These are phyloP conservation scores for Cinclus cinclus DNA, from an alignment of 2,113 vertebrate genomes.

Conservation along the genomic window DNA sequence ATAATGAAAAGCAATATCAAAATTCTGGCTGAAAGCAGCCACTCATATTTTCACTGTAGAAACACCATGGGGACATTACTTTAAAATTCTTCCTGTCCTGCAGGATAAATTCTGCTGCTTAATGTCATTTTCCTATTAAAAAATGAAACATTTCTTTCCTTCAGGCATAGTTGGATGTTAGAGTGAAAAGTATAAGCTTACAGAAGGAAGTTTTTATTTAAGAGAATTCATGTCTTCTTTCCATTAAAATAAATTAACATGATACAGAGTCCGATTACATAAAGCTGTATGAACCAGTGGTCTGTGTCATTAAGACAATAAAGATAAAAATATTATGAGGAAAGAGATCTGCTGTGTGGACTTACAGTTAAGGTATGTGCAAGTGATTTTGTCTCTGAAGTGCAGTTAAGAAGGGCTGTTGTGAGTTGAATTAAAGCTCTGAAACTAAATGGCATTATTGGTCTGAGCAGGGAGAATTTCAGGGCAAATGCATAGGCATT, in stretches of 20 bases:
- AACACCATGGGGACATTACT: not conserved
- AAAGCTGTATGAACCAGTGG: not conserved
- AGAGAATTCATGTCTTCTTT: not conserved
- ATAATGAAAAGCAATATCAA: not conserved
- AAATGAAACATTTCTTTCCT: not conserved
- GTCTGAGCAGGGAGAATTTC: not conserved
- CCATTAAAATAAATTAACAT: slow-evolving; percentile 30
- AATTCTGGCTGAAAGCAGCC: not conserved
- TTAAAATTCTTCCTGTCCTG: not conserved
- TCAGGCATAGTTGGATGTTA: not conserved
- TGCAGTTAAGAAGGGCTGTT: not conserved
- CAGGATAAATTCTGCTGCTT: not conserved
- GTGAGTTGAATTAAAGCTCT: not conserved
- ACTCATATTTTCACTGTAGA: not conserved
- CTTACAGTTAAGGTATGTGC: not conserved
- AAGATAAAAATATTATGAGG: not conserved
- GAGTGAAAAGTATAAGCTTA: not conserved
- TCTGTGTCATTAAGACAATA: slow-evolving; percentile 21
- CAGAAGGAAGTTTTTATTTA: not conserved
- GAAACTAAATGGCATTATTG: not conserved
- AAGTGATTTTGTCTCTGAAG: not conserved
- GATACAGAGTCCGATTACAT: not conserved
- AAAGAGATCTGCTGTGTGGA: not conserved
- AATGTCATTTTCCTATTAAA: not conserved
- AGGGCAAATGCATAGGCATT: not conserved